Percentiles rank a stretch among this genome's conserved stretches.
These are phyloP conservation scores for Formicarius rufipectus DNA, from an alignment of 2,113 vertebrate species.

Conservation along the genomic window DNA sequence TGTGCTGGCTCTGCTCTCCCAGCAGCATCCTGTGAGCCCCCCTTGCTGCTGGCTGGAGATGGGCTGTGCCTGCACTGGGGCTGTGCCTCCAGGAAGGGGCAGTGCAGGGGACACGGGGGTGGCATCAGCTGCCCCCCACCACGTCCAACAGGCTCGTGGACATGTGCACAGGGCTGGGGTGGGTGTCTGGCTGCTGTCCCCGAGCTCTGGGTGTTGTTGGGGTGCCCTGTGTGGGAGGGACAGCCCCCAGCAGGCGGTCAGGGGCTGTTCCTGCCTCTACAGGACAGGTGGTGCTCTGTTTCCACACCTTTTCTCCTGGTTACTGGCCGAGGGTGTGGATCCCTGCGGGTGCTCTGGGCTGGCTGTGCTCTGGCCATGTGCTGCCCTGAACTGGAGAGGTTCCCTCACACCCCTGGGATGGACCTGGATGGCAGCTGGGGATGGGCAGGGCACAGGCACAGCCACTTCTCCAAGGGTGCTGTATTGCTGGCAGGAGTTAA, in stretches of 20 bases:
- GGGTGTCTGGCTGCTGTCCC: no score
- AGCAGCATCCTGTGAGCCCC: background rate
- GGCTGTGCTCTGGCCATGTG: background rate
- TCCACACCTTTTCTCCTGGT: no score
- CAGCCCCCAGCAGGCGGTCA: no score
- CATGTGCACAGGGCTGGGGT: no score
- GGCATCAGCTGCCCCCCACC: no score
- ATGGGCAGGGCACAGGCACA: background rate
- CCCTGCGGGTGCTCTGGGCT: background rate
- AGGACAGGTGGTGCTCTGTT: no score
- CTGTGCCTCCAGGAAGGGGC: no score
- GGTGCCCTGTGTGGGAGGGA: no score
- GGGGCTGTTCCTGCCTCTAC: background rate
- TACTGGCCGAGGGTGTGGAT: background rate
- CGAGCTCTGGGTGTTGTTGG: no score
- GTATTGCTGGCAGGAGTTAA: background rate
- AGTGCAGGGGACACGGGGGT: no score
- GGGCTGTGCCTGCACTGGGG: background rate
- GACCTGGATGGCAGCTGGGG: background rate
- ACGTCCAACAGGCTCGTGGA: no score
- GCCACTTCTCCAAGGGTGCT: background rate
- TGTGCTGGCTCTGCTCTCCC: background rate
- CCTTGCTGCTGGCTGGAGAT: background rate
- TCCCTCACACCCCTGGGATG: accelerated
- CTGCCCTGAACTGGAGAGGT: background rate